Conservation (phyloP, 2,888 invertebrate genomes). For the Cosmia trapezina region DNA sequence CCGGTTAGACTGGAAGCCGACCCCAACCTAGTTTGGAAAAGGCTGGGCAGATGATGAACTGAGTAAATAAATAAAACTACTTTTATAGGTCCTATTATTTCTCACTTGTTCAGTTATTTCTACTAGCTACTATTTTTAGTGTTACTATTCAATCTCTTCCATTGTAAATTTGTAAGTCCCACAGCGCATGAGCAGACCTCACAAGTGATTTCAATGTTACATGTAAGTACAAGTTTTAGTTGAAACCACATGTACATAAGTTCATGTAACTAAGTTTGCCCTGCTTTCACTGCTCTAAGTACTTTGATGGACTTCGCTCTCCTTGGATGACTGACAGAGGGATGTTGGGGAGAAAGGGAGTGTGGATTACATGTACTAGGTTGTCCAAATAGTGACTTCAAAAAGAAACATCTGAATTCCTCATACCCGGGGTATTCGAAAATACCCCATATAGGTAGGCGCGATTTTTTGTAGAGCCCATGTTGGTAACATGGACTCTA, state of each 20-base stretch:
- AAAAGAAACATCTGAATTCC: no score
- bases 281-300: constrained; percentile 1
- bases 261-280: constrained; percentile 45
- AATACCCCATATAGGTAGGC: no score
- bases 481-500: no score
- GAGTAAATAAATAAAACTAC: neutral
- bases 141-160: neutral
- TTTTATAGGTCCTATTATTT: neutral
- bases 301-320: constrained; percentile 33
- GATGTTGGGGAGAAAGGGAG: neutral
- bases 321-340: constrained; percentile 5
- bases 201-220: constrained; percentile 18
- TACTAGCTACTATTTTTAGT: neutral
- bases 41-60: no score
- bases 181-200: constrained; percentile 25
- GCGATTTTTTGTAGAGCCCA: no score
- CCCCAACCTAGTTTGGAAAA: no score
- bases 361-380: neutral
- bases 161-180: neutral
- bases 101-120: neutral
- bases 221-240: constrained; percentile 23
- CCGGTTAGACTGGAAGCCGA: no score
- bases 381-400: no score
- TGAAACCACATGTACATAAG: constrained; percentile 36
- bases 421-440: no score